Evolutionary conservation across 2,113 vertebrate species (phyloP).

Genomic region (human (Homo sapiens)): GRCh38 chr12:100563001-100563500

Average conservation of each 20-base stretch:
- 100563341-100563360: slow-evolving; percentile 94
- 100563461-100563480: slow-evolving; percentile 99
- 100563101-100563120: not conserved
- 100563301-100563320: slow-evolving; percentile 94
- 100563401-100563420: slow-evolving; percentile 97
- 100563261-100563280: slow-evolving; percentile 92
- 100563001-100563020: not conserved
- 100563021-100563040: not conserved
- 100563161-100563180: not conserved
- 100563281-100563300: slow-evolving; percentile 95
- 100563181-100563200: not conserved
- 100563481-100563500: slow-evolving; percentile 86
- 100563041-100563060: not conserved
- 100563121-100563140: not conserved
- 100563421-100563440: slow-evolving; percentile 95
- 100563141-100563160: not conserved
- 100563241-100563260: slow-evolving; percentile 91
- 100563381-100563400: slow-evolving; percentile 96
- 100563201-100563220: not conserved
- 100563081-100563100: not conserved
- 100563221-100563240: slow-evolving; percentile 57
- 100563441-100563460: slow-evolving; percentile 97
- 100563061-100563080: not conserved
- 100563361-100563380: slow-evolving; percentile 96
- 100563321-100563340: slow-evolving; percentile 92